Percentiles rank a stretch among this genome's conserved stretches.
Evolutionary conservation across 2,888 invertebrate genomes (phyloP).

Genomic region (Ctena decussata): DNA sequence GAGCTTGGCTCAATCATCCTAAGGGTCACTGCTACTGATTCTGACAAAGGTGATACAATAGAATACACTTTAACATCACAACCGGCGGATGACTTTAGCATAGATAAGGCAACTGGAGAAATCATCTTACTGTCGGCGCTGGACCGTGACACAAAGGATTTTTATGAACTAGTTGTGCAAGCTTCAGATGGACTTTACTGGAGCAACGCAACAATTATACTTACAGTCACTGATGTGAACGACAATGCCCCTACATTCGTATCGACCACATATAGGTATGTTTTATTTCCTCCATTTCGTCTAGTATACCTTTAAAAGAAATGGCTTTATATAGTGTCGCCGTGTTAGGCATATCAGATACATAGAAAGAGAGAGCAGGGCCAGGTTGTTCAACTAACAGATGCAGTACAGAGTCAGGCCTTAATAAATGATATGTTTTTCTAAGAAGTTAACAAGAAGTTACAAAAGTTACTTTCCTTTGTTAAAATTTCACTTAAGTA

Average conservation of each 20-base stretch:
- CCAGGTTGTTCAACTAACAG: too few species aligned
- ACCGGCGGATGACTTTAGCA: slow-evolving; percentile 62
- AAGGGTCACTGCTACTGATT: slow-evolving; percentile 70
- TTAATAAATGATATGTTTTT: too few species aligned
- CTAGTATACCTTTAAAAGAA: too few species aligned
- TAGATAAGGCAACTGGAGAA: slow-evolving; percentile 71
- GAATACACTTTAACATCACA: slow-evolving; percentile 66
- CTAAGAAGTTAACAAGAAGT: too few species aligned
- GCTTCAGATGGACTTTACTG: slow-evolving; percentile 70
- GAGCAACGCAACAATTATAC: slow-evolving; percentile 70
- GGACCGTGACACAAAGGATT: slow-evolving; percentile 67
- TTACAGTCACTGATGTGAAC: slow-evolving; percentile 81
- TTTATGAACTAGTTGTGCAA: slow-evolving; percentile 63
- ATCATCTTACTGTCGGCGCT: slow-evolving; percentile 60
- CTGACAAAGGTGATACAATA: slow-evolving; percentile 68
- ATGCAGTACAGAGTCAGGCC: too few species aligned
- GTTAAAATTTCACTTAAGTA: too few species aligned
- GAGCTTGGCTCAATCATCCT: slow-evolving; percentile 63
- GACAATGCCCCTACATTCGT: slow-evolving; percentile 68
- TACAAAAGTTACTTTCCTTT: too few species aligned
- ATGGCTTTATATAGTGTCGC: too few species aligned
- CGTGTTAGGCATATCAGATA: too few species aligned
- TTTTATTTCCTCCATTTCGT: too few species aligned
- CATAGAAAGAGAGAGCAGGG: too few species aligned
- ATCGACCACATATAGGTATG: slow-evolving; percentile 61